phyloP scores from a whole-genome alignment of 2,113 vertebrate species.

The Sorex araneus region DNA sequence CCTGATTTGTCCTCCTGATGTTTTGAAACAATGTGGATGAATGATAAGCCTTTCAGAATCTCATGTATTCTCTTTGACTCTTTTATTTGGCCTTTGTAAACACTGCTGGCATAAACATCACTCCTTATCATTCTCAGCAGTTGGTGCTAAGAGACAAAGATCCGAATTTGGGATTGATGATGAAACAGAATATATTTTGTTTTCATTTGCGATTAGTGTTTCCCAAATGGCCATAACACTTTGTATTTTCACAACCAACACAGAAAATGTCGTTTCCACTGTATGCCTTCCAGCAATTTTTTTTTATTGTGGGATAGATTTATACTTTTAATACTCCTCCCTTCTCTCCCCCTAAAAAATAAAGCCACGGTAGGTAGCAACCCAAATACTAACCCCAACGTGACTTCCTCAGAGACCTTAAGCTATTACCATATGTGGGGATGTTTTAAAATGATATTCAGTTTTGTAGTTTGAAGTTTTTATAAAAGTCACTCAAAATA shows the following conservation, averaged over 20 bases:
- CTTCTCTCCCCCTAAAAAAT: not conserved
- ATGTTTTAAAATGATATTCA: not conserved
- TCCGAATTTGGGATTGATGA: not conserved
- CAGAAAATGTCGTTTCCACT: not conserved
- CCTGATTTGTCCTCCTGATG: not conserved
- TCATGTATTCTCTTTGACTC: not conserved
- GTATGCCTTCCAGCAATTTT: not conserved
- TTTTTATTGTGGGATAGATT: not conserved
- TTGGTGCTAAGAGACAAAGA: not conserved
- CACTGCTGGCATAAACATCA: not conserved
- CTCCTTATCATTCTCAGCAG: not conserved
- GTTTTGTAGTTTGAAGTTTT: conserved; percentile 20
- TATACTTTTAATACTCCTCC: not conserved
- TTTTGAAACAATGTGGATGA: not conserved
- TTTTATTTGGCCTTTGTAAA: not conserved
- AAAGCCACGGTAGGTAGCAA: not conserved
- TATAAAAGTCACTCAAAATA: not conserved
- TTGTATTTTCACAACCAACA: not conserved
- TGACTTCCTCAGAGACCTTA: not conserved
- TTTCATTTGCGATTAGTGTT: not conserved
- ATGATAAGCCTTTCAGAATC: not conserved
- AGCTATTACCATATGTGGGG: not conserved
- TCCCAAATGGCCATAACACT: not conserved
- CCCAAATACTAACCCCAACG: not conserved
- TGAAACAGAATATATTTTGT: conserved; percentile 3